Evolutionary conservation across 2,797 vertebrate species (phyloP), one percentile per base, ranked within the genome.

Genomic region (Takifugu ocellatus): DNA sequence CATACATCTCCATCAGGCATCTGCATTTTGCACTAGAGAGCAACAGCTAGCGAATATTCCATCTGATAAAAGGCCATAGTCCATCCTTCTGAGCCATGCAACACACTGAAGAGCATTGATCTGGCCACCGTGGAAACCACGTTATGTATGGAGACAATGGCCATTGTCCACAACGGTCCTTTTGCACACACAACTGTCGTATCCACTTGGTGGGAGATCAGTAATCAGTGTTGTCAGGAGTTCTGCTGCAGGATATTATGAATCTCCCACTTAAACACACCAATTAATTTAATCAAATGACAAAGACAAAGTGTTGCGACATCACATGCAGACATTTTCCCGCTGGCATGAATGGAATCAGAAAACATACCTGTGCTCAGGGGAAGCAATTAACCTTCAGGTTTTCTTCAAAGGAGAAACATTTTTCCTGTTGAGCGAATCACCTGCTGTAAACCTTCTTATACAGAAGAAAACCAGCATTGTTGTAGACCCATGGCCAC

Each of bases 131-230:
- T 63, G 78, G 65, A 74, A 77, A 76, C 59, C 29, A 54, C 59
- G 65, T 73, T 72, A 6, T 67, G 75, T 77, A 81, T 67, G 70
- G 78, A 72, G 70, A 78, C 8, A 60, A 80, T 81, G 68, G 54
- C 58, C 52, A 2, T 17, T 68, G 67, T 56, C 70, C 58, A 68
- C 72, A 65, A 68, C 36, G 42, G 39, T 14, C 56, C n/a, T 17
- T 68, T 74, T 71, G 43, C 44, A 59, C 51, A 39, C 59, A 61
- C 66, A 69, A 56, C 56, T 29, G 54, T 57, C 58, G 15, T 56
- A 42, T 43, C 6, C 8, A 59, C 66, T 50, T 33, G 29, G 14
- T 39, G 33, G 21, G 36, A 51, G 49, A 31, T 39, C 15, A 44
- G n/a, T 44, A 15, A 17, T 27, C 2, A 49, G 54, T 49, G 53